phyloP scores from a whole-genome alignment of 1,140 invertebrate species.

The Psilanteris sp. region DNA sequence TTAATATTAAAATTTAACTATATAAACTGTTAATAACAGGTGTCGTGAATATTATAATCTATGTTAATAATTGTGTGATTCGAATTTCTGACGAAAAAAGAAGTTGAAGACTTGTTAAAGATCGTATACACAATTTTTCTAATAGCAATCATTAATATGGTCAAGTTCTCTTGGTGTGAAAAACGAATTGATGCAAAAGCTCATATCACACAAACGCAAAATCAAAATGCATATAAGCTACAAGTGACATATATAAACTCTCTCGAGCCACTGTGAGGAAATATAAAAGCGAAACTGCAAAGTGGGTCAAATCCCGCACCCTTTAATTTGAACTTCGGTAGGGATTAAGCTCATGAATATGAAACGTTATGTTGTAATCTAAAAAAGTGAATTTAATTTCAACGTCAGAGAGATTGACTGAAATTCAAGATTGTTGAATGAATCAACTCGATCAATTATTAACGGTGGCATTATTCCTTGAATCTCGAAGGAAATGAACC shows the following conservation, averaged over 20 bases:
- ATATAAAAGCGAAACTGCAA: conserved; percentile 8
- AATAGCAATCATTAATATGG: too few species aligned
- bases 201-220: too few species aligned
- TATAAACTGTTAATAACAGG: too few species aligned
- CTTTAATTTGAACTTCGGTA: conserved; percentile 17
- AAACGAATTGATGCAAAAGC: too few species aligned
- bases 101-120: too few species aligned
- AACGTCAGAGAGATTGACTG: conserved; percentile 2
- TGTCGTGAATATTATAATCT: too few species aligned
- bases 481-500: conserved; percentile 2
- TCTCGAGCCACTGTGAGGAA: neutral
- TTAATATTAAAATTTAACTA: too few species aligned
- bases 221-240: neutral
- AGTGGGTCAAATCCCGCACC: conserved; percentile 15
- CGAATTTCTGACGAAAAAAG: too few species aligned
- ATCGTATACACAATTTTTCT: too few species aligned
- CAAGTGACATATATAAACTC: neutral
- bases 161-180: too few species aligned
- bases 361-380: conserved; percentile 19
- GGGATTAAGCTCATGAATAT: conserved; percentile 23
- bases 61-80: too few species aligned
- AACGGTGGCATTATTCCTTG: conserved; percentile 13
- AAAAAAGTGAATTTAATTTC: conserved; percentile 8
- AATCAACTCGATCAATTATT: conserved; percentile 17
- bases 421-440: conserved; percentile 7